Base-by-base conservation (phyloP, 2,113 vertebrate genomes). In the Apeltes quadracus region DNA sequence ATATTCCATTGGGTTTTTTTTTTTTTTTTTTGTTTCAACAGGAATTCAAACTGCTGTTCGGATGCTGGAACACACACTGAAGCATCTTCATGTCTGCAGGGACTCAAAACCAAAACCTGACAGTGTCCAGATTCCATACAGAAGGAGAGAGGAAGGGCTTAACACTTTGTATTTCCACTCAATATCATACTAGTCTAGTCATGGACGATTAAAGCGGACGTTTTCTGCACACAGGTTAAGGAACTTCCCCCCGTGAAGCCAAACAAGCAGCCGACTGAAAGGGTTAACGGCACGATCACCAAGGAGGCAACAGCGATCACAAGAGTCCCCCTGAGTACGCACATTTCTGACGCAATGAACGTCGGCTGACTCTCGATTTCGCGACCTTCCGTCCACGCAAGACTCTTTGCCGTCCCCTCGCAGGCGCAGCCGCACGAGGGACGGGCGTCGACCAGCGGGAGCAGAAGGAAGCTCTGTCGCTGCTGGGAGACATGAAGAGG, bases 31-130 rank as follows among this genome's bases (percentile, higher is more conserved):
- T 9, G 41, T 64, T 59, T 80, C 18, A 77, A 54, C 82, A 96
- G 96, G 95, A 81, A 95, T 95, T 69, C 95, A 95, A 81, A 92
- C 94, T 64, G 94, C 95, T 0, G 79, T 93, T 3, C 91, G 82
- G 78, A 94, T 90, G 4, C 88, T 96, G 79, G 87, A 93, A 62
- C 68, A 88, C 61, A 79, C 90, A 32, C 92, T 96, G 50, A 95
- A 87, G 58, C 93, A 92, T 71, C 93, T 94, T 0, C 86, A 90
- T 7, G 73, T 95, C 25, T 92, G 90, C 76, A 80, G 74, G 70
- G 92, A 94, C 50, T 69, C 91, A 0, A 93, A 90, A 82, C 88
- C 93, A 72, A 89, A 70, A n/a, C 86, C 91, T 66, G 87, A 93
- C 53, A 16, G 68, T 13, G 38, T 90, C 34, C 95, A 94, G 89